These are phyloP conservation scores for Spongilla lacustris DNA, from an alignment of 37 sponge, comb jelly and placozoan genomes.

Conservation along the genomic window DNA sequence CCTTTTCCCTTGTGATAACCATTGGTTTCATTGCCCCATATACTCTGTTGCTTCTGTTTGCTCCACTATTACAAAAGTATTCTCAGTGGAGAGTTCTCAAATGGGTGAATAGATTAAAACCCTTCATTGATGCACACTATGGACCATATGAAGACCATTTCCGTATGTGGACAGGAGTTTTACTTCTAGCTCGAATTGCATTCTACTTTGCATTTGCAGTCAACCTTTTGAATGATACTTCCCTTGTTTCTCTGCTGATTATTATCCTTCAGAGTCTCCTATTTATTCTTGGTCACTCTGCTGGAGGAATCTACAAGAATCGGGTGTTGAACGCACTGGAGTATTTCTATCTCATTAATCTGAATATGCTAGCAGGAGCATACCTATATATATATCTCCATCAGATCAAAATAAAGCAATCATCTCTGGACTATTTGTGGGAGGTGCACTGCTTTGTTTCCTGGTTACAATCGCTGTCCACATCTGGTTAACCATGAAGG, in stretches of 20 bases:
- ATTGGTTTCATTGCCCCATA: slow-evolving; percentile 14
- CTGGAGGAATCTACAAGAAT: slow-evolving; percentile 23
- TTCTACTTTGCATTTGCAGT: slow-evolving; percentile 6
- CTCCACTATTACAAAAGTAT: slow-evolving; percentile 2
- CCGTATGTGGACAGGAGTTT: slow-evolving; percentile 41
- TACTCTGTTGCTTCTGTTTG: slow-evolving; percentile 13
- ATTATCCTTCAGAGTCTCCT: neutral
- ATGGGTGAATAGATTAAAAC: slow-evolving; percentile 23
- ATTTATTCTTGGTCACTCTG: neutral
- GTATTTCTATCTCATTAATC: slow-evolving; percentile 10
- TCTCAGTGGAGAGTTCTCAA: neutral
- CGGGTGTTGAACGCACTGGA: slow-evolving; percentile 2
- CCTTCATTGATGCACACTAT: slow-evolving; percentile 36
- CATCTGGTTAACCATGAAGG: neutral
- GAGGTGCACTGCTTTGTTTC: neutral
- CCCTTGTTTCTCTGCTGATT: neutral
- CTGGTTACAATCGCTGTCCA: neutral
- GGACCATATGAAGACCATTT: slow-evolving; percentile 32
- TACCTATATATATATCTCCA: neutral
- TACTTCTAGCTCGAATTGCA: slow-evolving; percentile 19
- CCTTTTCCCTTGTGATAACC: neutral
- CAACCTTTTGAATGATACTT: neutral
- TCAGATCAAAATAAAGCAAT: neutral
- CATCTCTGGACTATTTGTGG: neutral
- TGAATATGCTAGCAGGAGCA: slow-evolving; percentile 1